Evolutionary conservation across 2,113 vertebrate species (phyloP).

Genomic region (Mormoops blainvillei): DNA sequence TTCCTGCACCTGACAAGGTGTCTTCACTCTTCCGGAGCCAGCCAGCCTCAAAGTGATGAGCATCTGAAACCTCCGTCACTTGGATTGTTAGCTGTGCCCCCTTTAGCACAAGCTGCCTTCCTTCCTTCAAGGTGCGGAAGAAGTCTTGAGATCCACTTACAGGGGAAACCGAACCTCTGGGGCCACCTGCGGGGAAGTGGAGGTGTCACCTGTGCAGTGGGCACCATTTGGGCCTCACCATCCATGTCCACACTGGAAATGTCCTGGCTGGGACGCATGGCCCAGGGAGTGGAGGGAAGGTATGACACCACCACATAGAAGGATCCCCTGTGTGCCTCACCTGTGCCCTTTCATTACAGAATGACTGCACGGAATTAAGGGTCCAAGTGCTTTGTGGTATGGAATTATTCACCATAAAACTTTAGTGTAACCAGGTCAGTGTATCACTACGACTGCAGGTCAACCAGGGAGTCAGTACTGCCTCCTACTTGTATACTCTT

Average conservation of each 20-base stretch:
- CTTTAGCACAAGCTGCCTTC: neutral
- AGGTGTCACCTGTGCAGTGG: neutral
- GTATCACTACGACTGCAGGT: neutral
- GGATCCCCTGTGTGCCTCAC: too few species aligned
- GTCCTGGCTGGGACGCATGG: too few species aligned
- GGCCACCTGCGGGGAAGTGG: neutral
- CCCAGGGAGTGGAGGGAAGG: neutral
- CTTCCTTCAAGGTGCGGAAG: neutral
- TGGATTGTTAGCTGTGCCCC: neutral
- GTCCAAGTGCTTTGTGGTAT: neutral
- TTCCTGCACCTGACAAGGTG: neutral
- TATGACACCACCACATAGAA: neutral
- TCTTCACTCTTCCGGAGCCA: neutral
- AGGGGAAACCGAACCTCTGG: neutral
- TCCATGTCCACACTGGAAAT: neutral
- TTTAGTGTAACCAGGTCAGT: neutral
- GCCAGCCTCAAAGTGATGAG: neutral
- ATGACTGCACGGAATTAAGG: neutral
- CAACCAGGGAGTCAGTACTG: neutral
- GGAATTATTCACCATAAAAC: neutral
- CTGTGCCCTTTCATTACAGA: neutral
- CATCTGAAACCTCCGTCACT: neutral
- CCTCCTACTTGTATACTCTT: neutral
- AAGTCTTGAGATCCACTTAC: neutral
- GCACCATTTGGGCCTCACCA: neutral